Base-by-base conservation (phyloP, 2,888 invertebrate species). In the Abrostola tripartita region DNA sequence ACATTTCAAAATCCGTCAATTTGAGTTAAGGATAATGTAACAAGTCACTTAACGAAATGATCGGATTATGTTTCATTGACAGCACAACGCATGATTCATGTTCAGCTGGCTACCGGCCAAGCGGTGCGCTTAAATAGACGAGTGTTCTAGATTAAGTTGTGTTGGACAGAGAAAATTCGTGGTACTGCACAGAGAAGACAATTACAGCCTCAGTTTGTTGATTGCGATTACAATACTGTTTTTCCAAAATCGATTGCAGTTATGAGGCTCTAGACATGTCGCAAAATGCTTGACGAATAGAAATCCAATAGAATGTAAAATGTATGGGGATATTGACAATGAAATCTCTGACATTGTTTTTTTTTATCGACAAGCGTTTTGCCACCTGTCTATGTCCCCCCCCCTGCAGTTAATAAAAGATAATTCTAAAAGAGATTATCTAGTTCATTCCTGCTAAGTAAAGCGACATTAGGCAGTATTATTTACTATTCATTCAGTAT, bases 11-110 rank as follows among this genome's bases (percentile, higher is more conserved):
- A 81, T 71, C 55, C 61, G 77, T 79, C 74, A 77, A 71, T 77
- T 68, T 49, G 37, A 65, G 66, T 57, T 14, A 64, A 78, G 80
- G 78, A 77, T 81, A 78, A 80, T 84, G 83, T 81, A 83, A 84
- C 85, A 78, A 86, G 84, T 87, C 87, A 87, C 87, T 89, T 82
- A 84, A 81, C 81, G 72, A 73, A 81, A 81, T 79, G 79, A 81
- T 76, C 81, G 82, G 83, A 86, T 89, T 87, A 84, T 76, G 81
- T 89, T 88, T 86, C 89, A 89, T 89, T 88, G 88, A 87, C 87
- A 84, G 83, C 60, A 71, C 79, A 76, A 69, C 73, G 79, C 65
- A 83, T 89, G 89, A 89, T 86, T 88, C 89, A 89, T 84, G 79
- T 81, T 68, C 42, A 58, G 56, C 71, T 89, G 89, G 89, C 83